Conservation (phyloP, 2,797 vertebrate species). For the Danio kyathit region DNA sequence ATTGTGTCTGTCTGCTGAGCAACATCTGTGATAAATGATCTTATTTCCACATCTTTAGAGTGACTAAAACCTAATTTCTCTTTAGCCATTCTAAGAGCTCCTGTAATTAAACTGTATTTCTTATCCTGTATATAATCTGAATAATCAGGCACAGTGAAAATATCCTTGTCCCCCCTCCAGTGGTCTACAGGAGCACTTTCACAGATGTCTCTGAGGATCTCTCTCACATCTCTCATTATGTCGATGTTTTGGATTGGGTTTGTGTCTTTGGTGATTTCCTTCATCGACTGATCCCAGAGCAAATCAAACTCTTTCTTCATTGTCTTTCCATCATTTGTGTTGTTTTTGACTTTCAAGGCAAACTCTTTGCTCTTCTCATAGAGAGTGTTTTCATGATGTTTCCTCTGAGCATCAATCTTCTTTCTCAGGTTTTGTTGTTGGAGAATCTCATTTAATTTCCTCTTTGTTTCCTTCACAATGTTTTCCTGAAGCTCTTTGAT, state of each 20-base stretch:
- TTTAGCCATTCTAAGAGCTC: background rate
- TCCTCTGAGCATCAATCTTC: slow-evolving; percentile 60
- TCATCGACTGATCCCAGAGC: slow-evolving; percentile 41
- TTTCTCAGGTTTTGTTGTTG: slow-evolving; percentile 48
- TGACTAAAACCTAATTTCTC: background rate
- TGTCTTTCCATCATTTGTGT: slow-evolving; percentile 37
- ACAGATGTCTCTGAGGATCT: background rate
- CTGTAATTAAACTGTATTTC: background rate
- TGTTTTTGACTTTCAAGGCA: slow-evolving; percentile 44
- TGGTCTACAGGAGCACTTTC: background rate
- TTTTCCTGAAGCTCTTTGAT: slow-evolving; percentile 43
- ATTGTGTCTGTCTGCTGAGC: background rate
- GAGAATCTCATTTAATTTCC: slow-evolving; percentile 56
- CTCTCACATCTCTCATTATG: background rate
- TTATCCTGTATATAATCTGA: background rate
- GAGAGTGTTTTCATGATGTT: slow-evolving; percentile 27
- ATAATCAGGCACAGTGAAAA: slow-evolving; percentile 4
- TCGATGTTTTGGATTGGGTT: slow-evolving; percentile 2
- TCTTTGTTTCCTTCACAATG: slow-evolving; percentile 59
- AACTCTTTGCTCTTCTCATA: too few species aligned
- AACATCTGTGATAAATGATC: background rate
- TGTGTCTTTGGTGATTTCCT: background rate
- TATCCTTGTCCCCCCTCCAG: background rate
- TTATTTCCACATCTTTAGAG: background rate
- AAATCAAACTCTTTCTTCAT: slow-evolving; percentile 52